Percentiles rank a stretch among this genome's conserved stretches.
phyloP scores from a whole-genome alignment of 2,113 vertebrate species.

The Poeciliopsis turrubarensis region DNA sequence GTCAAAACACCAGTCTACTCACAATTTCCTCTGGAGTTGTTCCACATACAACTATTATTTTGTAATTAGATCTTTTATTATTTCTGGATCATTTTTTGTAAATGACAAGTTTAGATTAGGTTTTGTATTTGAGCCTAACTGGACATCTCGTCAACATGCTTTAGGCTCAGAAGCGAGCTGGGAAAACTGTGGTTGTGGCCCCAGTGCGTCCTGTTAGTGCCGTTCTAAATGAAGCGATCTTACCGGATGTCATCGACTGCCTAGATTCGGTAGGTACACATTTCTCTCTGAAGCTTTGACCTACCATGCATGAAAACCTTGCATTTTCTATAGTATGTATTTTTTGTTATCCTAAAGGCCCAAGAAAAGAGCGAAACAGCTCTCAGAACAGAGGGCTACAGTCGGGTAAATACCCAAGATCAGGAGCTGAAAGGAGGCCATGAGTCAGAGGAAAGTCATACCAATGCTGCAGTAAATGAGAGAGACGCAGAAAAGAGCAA shows the following conservation, averaged over 20 bases:
- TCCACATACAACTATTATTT: background rate
- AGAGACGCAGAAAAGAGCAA: conserved; percentile 35
- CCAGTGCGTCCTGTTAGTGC: conserved; percentile 32
- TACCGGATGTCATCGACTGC: conserved; percentile 42
- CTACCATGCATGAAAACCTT: background rate
- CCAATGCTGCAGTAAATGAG: background rate
- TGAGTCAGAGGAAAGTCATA: conserved; percentile 7
- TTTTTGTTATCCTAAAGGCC: conserved; percentile 34
- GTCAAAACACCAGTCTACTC: background rate
- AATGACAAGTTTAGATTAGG: background rate
- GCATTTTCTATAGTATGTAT: background rate
- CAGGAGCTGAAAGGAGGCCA: conserved; percentile 20
- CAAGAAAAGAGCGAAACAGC: conserved; percentile 14
- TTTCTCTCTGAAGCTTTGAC: background rate
- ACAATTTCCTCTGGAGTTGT: background rate
- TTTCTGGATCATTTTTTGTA: background rate
- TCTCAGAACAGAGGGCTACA: conserved; percentile 50
- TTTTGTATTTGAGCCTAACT: background rate
- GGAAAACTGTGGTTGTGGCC: conserved; percentile 39
- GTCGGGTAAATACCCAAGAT: conserved; percentile 58
- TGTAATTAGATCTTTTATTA: background rate
- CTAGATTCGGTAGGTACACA: conserved; percentile 31
- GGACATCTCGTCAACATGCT: background rate
- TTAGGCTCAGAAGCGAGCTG: conserved; percentile 74
- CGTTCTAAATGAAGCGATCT: conserved; percentile 37